Percentiles rank a stretch among this genome's conserved stretches.
Evolutionary conservation across 2,113 vertebrate species (phyloP).

Genomic region (Cephalophus harveyi): DNA sequence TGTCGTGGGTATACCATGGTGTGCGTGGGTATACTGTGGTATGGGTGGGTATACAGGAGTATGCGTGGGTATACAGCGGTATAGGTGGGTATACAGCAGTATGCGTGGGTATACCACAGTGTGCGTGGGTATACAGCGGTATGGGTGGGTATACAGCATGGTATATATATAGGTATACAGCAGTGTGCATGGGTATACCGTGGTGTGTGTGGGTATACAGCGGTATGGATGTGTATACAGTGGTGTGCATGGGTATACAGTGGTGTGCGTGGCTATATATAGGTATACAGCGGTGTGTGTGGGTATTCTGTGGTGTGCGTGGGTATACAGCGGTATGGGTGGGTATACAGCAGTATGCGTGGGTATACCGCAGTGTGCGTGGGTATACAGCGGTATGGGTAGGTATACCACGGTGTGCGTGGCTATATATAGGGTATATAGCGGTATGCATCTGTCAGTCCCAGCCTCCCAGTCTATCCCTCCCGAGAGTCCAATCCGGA

Average conservation of each 20-base stretch:
- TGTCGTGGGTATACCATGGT: accelerated
- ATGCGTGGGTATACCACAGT: no score
- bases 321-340: no score
- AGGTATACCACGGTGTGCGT: no score
- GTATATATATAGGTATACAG: no score
- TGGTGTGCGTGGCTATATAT: accelerated
- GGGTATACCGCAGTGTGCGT: no score
- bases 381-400: no score
- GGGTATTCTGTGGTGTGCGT: no score
- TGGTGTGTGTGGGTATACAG: accelerated
- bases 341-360: accelerated
- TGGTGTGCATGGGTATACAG: accelerated
- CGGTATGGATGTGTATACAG: accelerated
- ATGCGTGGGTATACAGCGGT: accelerated
- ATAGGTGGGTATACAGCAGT: accelerated
- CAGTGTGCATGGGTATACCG: accelerated
- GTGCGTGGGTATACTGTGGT: accelerated
- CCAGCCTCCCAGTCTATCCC: not conserved
- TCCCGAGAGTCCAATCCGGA: not conserved
- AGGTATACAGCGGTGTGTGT: accelerated
- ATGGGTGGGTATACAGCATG: accelerated
- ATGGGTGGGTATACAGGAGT: accelerated
- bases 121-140: accelerated
- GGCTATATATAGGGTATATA: not conserved
- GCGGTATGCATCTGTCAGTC: not conserved